A percentile compares a stretch with the other conserved stretches of the same genome.
These are phyloP conservation scores for Anaspis maculata DNA, from an alignment of 2,888 invertebrate genomes.

Conservation along the genomic window DNA sequence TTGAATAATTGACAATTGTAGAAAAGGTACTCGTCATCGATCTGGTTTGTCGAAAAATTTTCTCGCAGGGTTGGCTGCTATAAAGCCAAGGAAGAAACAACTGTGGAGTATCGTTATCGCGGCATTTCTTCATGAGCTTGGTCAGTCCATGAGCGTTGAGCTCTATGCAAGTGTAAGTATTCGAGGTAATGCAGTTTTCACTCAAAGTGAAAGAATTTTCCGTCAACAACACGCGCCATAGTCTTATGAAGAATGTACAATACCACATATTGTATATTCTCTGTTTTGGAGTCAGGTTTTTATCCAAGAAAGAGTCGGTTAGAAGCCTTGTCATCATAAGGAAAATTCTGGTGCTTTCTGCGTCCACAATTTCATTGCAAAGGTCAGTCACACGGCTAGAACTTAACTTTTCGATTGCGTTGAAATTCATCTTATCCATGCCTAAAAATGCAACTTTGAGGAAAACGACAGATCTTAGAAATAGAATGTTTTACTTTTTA, in stretches of 20 bases:
- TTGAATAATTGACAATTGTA: conserved; percentile 10
- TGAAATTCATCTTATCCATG: conserved; percentile 11
- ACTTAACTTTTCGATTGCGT: conserved; percentile 7
- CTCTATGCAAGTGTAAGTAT: conserved; percentile 6
- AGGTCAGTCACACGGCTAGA: conserved; percentile 1
- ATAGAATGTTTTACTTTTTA: conserved; percentile 2
- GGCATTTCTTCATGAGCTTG: conserved; percentile 4
- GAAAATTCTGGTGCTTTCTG: conserved; percentile 2
- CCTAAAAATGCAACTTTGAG: no score
- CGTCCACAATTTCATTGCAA: not conserved
- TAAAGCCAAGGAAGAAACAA: conserved; percentile 9
- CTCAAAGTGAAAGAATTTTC: not conserved
- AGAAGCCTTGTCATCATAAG: conserved; percentile 5
- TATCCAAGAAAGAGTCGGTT: conserved; percentile 7
- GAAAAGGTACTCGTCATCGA: conserved; percentile 14
- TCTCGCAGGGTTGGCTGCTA: conserved; percentile 13
- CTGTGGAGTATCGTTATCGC: not conserved
- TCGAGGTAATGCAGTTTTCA: conserved; percentile 8
- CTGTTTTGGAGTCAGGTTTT: conserved; percentile 1
- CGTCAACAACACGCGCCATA: conserved; percentile 6
- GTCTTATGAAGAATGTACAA: conserved; percentile 3
- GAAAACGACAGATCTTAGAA: no score
- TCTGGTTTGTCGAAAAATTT: conserved; percentile 4
- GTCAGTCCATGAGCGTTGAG: conserved; percentile 12
- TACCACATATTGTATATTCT: conserved; percentile 8